A percentile compares a stretch with the other conserved stretches of the same genome.
Conservation (phyloP, 2,888 invertebrate genomes). For the Hylaea fasciaria region DNA sequence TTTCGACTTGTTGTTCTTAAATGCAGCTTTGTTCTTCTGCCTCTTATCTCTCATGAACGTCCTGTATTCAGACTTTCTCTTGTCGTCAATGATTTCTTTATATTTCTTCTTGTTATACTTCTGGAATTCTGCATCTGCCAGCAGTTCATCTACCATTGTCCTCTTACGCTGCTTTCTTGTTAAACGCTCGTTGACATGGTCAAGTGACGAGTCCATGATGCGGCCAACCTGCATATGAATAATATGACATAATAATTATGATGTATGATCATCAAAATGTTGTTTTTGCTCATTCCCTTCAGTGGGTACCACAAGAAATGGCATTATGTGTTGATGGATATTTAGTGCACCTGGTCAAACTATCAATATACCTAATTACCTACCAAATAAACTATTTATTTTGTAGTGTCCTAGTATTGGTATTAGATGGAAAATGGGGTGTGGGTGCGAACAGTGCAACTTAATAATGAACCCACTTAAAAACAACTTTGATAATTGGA, state of each 20-base stretch:
- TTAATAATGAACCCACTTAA: too few species aligned
- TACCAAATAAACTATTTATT: too few species aligned
- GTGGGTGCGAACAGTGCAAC: too few species aligned
- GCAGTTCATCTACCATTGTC: slow-evolving; percentile 96
- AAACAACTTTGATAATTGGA: too few species aligned
- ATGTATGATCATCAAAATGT: too few species aligned
- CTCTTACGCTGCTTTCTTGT: slow-evolving; percentile 94
- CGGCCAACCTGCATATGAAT: slow-evolving; percentile 86
- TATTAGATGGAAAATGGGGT: too few species aligned
- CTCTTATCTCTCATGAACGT: slow-evolving; percentile 91
- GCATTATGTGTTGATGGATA: too few species aligned
- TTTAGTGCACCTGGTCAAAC: too few species aligned
- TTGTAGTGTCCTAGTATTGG: too few species aligned
- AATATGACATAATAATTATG: neutral
- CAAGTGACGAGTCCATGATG: slow-evolving; percentile 93
- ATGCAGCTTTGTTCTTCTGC: slow-evolving; percentile 85
- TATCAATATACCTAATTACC: too few species aligned
- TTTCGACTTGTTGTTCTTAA: slow-evolving; percentile 72
- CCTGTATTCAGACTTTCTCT: slow-evolving; percentile 88
- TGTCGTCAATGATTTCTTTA: slow-evolving; percentile 90
- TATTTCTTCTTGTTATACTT: slow-evolving; percentile 92
- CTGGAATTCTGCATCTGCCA: slow-evolving; percentile 94
- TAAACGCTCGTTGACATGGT: slow-evolving; percentile 93
- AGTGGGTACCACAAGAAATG: too few species aligned
- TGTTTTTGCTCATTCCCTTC: too few species aligned